These are phyloP conservation scores for Armadillidium nasatum DNA, from an alignment of 1,140 invertebrate genomes.

Conservation along the genomic window DNA sequence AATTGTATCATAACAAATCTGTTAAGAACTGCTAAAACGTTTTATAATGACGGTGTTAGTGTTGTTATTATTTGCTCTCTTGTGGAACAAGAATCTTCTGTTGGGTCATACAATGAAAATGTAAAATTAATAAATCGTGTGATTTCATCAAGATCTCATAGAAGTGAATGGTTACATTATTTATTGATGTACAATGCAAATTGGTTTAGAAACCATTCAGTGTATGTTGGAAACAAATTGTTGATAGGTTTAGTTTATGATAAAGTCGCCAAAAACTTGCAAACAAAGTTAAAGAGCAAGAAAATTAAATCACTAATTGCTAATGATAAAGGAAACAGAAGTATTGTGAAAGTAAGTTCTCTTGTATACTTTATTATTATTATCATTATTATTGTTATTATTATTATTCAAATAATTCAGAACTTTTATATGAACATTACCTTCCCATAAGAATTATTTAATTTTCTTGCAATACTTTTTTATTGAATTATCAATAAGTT, in stretches of 20 bases:
- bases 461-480: too few species aligned
- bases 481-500: too few species aligned
- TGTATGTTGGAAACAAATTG: neutral
- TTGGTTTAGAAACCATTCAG: neutral
- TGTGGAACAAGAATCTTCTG: neutral
- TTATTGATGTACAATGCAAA: neutral
- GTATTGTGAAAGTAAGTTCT: neutral
- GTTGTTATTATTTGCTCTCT: neutral
- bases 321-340: neutral
- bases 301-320: neutral
- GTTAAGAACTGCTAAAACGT: neutral
- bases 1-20: neutral
- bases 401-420: too few species aligned
- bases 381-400: neutral
- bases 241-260: neutral
- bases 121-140: neutral
- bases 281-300: neutral
- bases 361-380: neutral
- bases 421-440: too few species aligned
- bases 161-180: neutral
- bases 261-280: neutral
- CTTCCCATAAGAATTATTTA: too few species aligned
- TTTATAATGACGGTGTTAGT: neutral
- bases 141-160: neutral
- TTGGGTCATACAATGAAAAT: neutral